Percentiles rank a stretch among this genome's conserved stretches.
Conservation (phyloP, 2,888 invertebrate species). For the Luperina testacea region DNA sequence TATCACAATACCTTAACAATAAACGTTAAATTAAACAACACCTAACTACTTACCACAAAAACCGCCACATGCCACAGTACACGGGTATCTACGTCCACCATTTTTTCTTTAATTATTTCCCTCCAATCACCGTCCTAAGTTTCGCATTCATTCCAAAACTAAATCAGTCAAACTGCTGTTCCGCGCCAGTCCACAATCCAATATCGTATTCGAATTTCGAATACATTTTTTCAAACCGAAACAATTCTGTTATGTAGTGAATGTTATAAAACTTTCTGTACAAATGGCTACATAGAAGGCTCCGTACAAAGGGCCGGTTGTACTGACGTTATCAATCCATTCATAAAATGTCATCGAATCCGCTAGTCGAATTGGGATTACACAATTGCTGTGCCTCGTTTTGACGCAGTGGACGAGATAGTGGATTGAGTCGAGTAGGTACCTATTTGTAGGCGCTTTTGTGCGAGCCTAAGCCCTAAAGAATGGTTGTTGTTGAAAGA, state of each 20-base stretch:
- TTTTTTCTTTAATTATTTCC: conserved; percentile 20
- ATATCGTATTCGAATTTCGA: conserved; percentile 49
- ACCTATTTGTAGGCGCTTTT: conserved; percentile 41
- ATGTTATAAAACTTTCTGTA: conserved; percentile 60
- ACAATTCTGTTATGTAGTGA: conserved; percentile 59
- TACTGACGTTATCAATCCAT: conserved; percentile 70
- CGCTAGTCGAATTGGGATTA: conserved; percentile 72
- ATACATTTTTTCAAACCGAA: conserved; percentile 52
- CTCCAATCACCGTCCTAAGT: conserved; percentile 15
- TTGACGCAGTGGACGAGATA: conserved; percentile 52
- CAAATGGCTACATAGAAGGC: conserved; percentile 61
- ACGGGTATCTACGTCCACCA: not conserved
- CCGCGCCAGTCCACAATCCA: conserved; percentile 49
- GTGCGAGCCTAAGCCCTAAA: conserved; percentile 27
- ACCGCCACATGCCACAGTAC: not conserved
- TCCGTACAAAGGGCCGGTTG: conserved; percentile 64
- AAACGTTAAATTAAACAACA: not conserved
- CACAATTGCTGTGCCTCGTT: conserved; percentile 73
- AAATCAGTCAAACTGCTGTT: conserved; percentile 46
- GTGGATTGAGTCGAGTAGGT: conserved; percentile 50
- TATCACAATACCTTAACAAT: not conserved
- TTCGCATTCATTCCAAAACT: conserved; percentile 42
- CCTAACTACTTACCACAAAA: not conserved
- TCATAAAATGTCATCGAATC: conserved; percentile 76
- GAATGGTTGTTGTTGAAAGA: conserved; percentile 45